Conservation (phyloP, 2,113 vertebrate species). For the Carassius carassius region DNA sequence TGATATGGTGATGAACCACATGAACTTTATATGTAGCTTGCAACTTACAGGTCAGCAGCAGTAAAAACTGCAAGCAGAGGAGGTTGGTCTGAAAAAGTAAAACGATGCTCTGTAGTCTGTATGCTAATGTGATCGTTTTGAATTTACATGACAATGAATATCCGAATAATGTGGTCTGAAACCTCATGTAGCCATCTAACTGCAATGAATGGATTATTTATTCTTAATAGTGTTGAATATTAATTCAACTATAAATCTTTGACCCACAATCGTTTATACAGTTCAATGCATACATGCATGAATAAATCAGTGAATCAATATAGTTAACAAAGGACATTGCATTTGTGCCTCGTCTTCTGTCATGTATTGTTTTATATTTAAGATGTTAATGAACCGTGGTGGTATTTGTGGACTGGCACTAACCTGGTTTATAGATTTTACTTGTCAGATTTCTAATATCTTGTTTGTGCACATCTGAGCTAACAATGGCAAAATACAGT, state of each 20-base stretch:
- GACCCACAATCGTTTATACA: not conserved
- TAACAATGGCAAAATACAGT: not conserved
- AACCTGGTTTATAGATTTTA: not conserved
- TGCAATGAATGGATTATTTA: not conserved
- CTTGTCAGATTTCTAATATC: not conserved
- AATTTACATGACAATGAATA: slow-evolving; percentile 2
- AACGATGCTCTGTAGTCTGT: not conserved
- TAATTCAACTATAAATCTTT: not conserved
- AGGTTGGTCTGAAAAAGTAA: not conserved
- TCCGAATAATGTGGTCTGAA: not conserved
- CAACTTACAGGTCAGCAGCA: not conserved
- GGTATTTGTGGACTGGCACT: not conserved
- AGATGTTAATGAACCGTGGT: not conserved
- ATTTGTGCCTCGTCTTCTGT: not conserved
- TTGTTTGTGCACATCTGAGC: not conserved
- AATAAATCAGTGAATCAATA: not conserved
- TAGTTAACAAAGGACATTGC: not conserved
- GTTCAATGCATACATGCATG: not conserved
- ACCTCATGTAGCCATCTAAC: not conserved
- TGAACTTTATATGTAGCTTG: not conserved
- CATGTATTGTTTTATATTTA: not conserved
- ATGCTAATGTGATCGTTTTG: not conserved
- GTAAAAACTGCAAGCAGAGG: not conserved
- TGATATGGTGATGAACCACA: not conserved
- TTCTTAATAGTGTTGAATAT: slow-evolving; percentile 1